A percentile compares a stretch with the other conserved stretches of the same genome.
Conservation (phyloP, 2,797 vertebrate species). For the Erethizon dorsatum region DNA sequence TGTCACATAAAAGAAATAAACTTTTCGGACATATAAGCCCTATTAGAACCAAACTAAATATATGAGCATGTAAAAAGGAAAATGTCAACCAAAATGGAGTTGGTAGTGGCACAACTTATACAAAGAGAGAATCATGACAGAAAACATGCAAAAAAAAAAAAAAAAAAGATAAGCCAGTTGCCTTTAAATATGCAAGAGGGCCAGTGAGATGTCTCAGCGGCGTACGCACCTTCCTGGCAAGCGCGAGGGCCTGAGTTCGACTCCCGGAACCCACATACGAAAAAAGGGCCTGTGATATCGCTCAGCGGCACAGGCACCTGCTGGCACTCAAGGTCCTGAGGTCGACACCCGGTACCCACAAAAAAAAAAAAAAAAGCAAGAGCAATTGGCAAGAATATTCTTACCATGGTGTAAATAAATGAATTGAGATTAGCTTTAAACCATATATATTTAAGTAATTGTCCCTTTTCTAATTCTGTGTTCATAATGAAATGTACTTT, state of each 20-base stretch:
- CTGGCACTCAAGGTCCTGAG: no score
- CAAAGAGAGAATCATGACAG: slow-evolving; percentile 17
- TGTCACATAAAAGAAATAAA: background rate
- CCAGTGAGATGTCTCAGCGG: no score
- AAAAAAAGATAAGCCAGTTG: background rate
- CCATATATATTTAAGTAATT: background rate
- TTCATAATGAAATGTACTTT: background rate
- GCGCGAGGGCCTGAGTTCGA: no score
- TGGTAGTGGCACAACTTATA: background rate
- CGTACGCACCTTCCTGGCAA: no score
- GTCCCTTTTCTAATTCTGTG: background rate
- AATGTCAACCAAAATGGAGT: slow-evolving; percentile 36
- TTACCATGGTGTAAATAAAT: slow-evolving; percentile 41
- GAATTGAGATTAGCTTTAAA: slow-evolving; percentile 36
- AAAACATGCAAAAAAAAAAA: background rate
- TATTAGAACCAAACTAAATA: slow-evolving; percentile 41
- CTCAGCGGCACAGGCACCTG: no score
- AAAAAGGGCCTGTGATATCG: no score
- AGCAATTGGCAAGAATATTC: background rate
- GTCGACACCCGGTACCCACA: no score
- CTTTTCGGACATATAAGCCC: background rate
- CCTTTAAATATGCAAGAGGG: background rate
- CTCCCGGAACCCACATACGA: no score
- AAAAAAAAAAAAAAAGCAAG: background rate
- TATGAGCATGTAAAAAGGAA: background rate